Conservation (phyloP, 1,140 invertebrate genomes). For the Solenopsis invicta region DNA sequence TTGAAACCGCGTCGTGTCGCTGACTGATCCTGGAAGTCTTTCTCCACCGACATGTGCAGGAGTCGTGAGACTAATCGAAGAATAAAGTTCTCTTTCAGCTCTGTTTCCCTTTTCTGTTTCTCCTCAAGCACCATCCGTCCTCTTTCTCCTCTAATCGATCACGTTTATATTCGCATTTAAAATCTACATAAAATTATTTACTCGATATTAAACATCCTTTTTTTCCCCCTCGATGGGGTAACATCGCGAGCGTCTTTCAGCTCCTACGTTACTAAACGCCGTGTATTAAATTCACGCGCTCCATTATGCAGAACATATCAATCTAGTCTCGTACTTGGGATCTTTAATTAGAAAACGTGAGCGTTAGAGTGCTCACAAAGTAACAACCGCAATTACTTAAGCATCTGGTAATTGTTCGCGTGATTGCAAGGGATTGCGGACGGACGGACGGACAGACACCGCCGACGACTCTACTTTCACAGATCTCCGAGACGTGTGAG, state of each 20-base stretch:
- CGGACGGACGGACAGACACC: not conserved
- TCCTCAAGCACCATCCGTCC: not conserved
- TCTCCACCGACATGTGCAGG: not conserved
- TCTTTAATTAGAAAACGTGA: conserved; percentile 10
- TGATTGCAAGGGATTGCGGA: conserved; percentile 49
- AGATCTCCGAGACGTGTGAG: conserved; percentile 25
- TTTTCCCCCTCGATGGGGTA: not conserved
- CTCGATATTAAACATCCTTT: not conserved
- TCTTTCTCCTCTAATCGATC: not conserved
- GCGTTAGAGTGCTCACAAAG: not conserved
- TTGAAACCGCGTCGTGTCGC: conserved; percentile 7
- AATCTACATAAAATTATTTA: not conserved
- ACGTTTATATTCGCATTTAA: not conserved
- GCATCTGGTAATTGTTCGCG: conserved; percentile 56
- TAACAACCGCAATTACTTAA: conserved; percentile 51
- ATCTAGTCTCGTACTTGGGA: not conserved
- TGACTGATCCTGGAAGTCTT: conserved; percentile 8
- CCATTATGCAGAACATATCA: not conserved
- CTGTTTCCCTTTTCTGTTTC: not conserved
- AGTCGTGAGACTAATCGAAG: not conserved
- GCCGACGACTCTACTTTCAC: conserved; percentile 33
- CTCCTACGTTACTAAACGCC: not conserved
- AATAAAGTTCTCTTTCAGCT: not conserved
- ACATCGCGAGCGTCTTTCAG: not conserved
- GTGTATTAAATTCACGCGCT: not conserved